Evolutionary conservation across 2,797 vertebrate genomes (phyloP), one percentile per base, ranked within the genome.

Genomic region (Apogon talboti): DNA sequence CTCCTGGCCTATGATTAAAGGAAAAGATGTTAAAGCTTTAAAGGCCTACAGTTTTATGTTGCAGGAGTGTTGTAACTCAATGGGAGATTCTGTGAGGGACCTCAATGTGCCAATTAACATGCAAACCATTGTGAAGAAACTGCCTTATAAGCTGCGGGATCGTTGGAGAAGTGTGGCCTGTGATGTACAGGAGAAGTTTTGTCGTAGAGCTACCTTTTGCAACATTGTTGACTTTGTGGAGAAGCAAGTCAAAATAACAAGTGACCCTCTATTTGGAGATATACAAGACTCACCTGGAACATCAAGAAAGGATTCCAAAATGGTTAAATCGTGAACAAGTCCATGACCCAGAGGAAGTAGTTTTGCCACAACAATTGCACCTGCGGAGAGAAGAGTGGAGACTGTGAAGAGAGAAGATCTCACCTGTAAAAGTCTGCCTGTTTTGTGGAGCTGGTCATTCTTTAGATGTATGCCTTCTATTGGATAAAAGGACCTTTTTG

Each of bases 81-180:
- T 73, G 63, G 15, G 56, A 16, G 13, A 33, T 21, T 21, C 19
- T 71, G 50, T 30, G 37, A n/a, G 45, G 47, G 69, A 78, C 12
- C 3, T 68, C 46, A 38, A 69, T 24, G 53, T 38, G 1, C 47
- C 62, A 52, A 48, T 52, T 9, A 81, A 66, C 13, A 74, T 77
- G 67, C 24, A 60, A 4, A 3, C 52, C 2, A 45, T 75, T 1
- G 52, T 71, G 13, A 71, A 59, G 18, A 64, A 44, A 16, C 11
- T 75, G 19, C 72, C 67, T 1, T 75, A 67, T 11, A 67, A 63
- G 24, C 11, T 60, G 1, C 66, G 49, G 21, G 71, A 79, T n/a
- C 50, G 15, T 15, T 75, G 71, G 77, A 41, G 60, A 71, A 44
- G 60, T 21, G 19, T 21, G 19, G 19, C 19, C 19, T 21, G 19